Evolutionary conservation across 1,140 invertebrate species (phyloP).

Genomic region (Frieseomelitta varia): DNA sequence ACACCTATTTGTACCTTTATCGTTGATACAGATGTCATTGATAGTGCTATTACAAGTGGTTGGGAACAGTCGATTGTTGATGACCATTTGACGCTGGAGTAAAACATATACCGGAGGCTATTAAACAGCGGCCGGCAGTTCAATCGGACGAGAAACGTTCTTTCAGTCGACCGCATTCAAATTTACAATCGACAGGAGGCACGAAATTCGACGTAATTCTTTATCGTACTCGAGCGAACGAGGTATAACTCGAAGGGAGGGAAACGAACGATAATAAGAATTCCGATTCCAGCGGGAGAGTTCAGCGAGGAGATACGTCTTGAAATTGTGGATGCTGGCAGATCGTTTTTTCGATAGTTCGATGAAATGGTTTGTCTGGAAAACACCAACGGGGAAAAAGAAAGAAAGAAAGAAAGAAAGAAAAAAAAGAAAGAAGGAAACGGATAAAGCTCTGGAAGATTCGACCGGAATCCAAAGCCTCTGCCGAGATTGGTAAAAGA

Average conservation of each 20-base stretch:
- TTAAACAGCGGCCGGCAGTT: conserved; percentile 8
- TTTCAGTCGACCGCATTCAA: conserved; percentile 10
- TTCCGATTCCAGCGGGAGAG: conserved; percentile 33
- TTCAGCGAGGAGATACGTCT: conserved; percentile 35
- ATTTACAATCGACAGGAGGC: conserved; percentile 28
- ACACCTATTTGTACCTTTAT: no score
- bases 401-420: not conserved
- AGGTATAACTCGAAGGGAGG: conserved; percentile 13
- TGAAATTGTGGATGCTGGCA: conserved; percentile 36
- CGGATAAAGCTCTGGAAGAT: conserved; percentile 4
- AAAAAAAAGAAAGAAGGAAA: conserved; percentile 1
- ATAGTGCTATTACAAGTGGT: not conserved
- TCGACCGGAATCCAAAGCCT: conserved; percentile 2
- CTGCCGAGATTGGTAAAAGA: conserved; percentile 7
- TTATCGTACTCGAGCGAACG: conserved; percentile 22
- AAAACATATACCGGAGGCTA: not conserved
- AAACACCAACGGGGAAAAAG: not conserved
- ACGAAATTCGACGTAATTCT: conserved; percentile 33
- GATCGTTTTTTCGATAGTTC: conserved; percentile 48
- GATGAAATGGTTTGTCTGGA: conserved; percentile 7
- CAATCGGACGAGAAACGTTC: not conserved
- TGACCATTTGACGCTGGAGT: not conserved
- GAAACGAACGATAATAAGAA: conserved; percentile 50
- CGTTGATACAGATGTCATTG: no score
- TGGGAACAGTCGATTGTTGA: not conserved